Conservation (phyloP, 2,888 invertebrate species). For the Colostygia pectinataria region DNA sequence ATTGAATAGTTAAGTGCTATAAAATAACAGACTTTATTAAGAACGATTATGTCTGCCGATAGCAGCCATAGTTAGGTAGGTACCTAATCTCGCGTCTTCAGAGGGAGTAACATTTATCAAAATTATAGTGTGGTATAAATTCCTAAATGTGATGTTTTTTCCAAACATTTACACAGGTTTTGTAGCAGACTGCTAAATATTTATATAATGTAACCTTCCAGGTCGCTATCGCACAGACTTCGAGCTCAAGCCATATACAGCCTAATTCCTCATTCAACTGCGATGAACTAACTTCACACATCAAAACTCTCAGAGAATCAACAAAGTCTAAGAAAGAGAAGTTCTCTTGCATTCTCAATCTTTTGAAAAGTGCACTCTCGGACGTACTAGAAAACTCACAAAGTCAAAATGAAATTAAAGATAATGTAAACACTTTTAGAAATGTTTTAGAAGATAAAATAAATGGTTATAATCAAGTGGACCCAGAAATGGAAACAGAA, state of each 20-base stretch:
- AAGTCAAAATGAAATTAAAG: conserved; percentile 9
- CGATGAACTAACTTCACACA: conserved; percentile 23
- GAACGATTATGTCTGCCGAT: no score
- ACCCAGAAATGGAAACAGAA: background rate
- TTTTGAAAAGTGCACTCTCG: conserved; percentile 37
- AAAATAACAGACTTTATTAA: no score
- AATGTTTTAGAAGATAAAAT: conserved; percentile 28
- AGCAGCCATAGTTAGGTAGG: no score
- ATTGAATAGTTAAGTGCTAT: no score
- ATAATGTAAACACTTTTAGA: conserved; percentile 1
- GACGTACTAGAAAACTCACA: conserved; percentile 30
- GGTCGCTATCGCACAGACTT: conserved; percentile 1
- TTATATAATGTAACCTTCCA: conserved; percentile 1
- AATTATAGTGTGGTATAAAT: no score
- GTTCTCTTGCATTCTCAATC: conserved; percentile 37
- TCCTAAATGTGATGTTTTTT: background rate
- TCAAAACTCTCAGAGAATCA: conserved; percentile 32
- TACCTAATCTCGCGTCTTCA: no score
- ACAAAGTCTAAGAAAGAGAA: conserved; percentile 37
- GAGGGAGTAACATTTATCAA: no score
- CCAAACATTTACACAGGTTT: background rate
- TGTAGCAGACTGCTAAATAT: no score
- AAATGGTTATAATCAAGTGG: conserved; percentile 2
- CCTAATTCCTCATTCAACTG: conserved; percentile 5
- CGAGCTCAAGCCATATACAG: conserved; percentile 4